Conservation (phyloP, 2,113 vertebrate species). For the Pithys albifrons region DNA sequence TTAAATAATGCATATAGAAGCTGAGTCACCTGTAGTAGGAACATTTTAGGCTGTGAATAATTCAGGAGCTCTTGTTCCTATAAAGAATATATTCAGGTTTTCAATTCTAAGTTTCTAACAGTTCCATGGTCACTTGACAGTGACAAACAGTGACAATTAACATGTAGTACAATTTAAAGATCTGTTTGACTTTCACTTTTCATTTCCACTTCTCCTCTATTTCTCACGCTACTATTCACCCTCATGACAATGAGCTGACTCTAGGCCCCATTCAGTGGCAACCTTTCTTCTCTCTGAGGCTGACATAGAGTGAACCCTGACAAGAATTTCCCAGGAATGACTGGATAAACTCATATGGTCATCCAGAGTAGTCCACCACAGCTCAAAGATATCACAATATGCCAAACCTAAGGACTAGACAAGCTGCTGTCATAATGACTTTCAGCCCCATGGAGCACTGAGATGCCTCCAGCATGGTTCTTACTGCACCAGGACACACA, state of each 20-base stretch:
- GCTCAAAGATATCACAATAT: neutral
- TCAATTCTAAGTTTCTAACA: neutral
- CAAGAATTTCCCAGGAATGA: neutral
- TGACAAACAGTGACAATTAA: neutral
- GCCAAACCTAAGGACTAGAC: neutral
- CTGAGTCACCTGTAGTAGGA: conserved; percentile 34
- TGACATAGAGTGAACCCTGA: accelerated
- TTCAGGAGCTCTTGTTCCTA: conserved; percentile 15
- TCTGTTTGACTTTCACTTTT: neutral
- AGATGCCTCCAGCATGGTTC: neutral
- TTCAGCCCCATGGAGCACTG: neutral
- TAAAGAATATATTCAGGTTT: neutral
- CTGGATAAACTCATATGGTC: neutral
- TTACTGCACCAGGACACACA: neutral
- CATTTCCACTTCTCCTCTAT: neutral
- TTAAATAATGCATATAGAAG: conserved; percentile 21
- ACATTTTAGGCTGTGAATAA: conserved; percentile 8
- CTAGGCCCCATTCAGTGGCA: neutral
- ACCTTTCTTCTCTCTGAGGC: neutral
- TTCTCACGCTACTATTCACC: neutral
- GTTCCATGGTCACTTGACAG: neutral
- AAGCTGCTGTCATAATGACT: neutral
- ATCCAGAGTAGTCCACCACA: neutral
- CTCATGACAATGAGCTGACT: neutral
- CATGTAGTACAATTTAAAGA: neutral